A percentile compares a stretch with the other conserved stretches of the same genome.
Evolutionary conservation across 2,888 invertebrate species (phyloP).

Genomic region (Drosophila borealis): DNA sequence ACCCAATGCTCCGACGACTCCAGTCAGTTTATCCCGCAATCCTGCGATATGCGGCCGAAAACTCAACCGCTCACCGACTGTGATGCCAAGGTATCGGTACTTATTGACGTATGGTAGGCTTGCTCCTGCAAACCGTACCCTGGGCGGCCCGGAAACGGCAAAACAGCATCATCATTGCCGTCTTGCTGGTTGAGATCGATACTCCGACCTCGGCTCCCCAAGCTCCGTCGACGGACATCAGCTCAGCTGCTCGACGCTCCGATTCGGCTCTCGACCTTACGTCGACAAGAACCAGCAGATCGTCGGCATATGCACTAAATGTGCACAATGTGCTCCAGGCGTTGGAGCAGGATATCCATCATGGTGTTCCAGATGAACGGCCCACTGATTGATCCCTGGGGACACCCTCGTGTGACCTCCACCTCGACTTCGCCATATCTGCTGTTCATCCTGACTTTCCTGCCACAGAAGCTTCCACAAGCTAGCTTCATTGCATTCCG

Average conservation of each 20-base stretch:
- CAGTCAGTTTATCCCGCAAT: constrained; percentile 15
- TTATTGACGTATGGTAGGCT: no score
- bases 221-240: not conserved
- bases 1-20: constrained; percentile 19
- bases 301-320: constrained; percentile 23
- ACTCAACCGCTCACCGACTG: constrained; percentile 6
- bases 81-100: constrained; percentile 1
- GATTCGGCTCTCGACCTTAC: not conserved
- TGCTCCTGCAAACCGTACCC: no score
- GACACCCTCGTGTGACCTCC: constrained; percentile 30
- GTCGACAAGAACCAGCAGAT: not conserved
- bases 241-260: constrained; percentile 1
- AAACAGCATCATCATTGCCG: no score
- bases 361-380: constrained; percentile 24
- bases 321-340: not conserved
- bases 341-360: constrained; percentile 26
- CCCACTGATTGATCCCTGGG: constrained; percentile 30
- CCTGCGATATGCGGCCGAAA: constrained; percentile 10
- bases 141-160: no score
- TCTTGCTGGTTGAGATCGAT: not conserved
- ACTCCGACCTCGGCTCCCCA: no score
- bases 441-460: no score
- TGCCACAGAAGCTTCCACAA: no score
- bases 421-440: constrained; percentile 13
- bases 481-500: no score